Percentiles rank a stretch among this genome's conserved stretches.
These are phyloP conservation scores for Nezara viridula DNA, from an alignment of 2,888 invertebrate species.

Conservation along the genomic window DNA sequence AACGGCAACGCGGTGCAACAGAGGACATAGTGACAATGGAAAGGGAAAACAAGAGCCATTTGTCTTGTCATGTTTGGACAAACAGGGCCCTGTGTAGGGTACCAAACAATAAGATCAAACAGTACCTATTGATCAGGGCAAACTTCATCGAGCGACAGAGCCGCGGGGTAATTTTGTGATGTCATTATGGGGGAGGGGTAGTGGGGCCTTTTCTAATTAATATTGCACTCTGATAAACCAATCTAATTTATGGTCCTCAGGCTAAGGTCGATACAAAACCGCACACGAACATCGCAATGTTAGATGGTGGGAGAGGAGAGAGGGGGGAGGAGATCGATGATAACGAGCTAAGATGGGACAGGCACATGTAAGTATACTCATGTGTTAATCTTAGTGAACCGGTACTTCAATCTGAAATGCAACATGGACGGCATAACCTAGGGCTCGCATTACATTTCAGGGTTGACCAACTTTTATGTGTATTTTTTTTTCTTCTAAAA, in stretches of 20 bases:
- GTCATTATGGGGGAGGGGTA: not conserved
- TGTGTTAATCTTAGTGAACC: too few relatives aligned
- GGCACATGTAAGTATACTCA: too few relatives aligned
- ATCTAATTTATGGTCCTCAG: not conserved
- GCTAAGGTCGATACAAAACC: not conserved
- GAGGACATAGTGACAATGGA: not conserved
- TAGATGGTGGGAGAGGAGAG: too few relatives aligned
- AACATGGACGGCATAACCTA: too few relatives aligned
- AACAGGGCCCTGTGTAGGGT: not conserved
- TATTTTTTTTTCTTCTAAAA: too few relatives aligned
- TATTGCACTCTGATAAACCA: not conserved
- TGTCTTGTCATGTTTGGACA: conserved; percentile 24
- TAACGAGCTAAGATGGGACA: too few relatives aligned
- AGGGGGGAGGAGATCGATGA: too few relatives aligned
- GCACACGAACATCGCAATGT: not conserved
- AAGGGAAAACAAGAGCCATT: conserved; percentile 21
- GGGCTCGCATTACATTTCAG: too few relatives aligned
- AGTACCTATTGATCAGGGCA: conserved; percentile 35
- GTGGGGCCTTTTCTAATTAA: not conserved
- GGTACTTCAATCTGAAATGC: too few relatives aligned
- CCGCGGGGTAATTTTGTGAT: conserved; percentile 33
- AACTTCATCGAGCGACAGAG: conserved; percentile 30
- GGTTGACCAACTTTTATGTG: too few relatives aligned
- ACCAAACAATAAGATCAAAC: conserved; percentile 47
- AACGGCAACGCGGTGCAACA: not conserved